A percentile compares a stretch with the other conserved stretches of the same genome.
Evolutionary conservation across 2,888 invertebrate genomes (phyloP).

Genomic region (Pammene aurita): DNA sequence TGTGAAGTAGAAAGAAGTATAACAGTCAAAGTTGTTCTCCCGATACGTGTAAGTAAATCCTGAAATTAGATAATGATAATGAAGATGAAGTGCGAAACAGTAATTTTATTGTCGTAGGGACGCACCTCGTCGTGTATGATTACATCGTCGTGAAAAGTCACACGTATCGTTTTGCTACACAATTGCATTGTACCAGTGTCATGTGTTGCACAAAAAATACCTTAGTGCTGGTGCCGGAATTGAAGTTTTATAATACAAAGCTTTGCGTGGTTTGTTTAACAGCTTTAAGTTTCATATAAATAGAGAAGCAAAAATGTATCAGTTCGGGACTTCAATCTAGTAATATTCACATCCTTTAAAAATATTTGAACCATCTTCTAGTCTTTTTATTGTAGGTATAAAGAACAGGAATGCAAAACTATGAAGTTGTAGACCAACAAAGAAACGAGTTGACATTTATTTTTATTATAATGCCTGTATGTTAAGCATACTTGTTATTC

Average conservation of each 20-base stretch:
- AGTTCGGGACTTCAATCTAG: too few species aligned
- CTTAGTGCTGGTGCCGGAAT: neutral
- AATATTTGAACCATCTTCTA: neutral
- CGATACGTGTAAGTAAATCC: neutral
- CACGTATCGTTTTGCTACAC: slow-evolving; percentile 18
- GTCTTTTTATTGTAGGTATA: neutral
- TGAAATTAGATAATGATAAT: neutral
- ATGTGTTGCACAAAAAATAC: slow-evolving; percentile 13
- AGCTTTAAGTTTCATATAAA: neutral
- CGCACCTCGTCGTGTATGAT: neutral
- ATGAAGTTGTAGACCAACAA: neutral
- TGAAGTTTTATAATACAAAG: neutral
- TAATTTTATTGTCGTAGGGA: neutral
- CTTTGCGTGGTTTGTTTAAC: neutral
- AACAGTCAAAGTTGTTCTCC: neutral
- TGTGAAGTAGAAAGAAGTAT: neutral
- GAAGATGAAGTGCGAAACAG: neutral
- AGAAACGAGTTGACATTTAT: slow-evolving; percentile 15
- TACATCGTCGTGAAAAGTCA: slow-evolving; percentile 8
- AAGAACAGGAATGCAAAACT: neutral
- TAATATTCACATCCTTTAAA: too few species aligned
- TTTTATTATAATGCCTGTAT: neutral
- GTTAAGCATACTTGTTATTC: neutral
- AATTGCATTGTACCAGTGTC: slow-evolving; percentile 17
- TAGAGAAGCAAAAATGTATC: neutral